Evolutionary conservation across 2,797 vertebrate genomes (phyloP), one percentile per base, ranked within the genome.

Genomic region (Periparus ater): DNA sequence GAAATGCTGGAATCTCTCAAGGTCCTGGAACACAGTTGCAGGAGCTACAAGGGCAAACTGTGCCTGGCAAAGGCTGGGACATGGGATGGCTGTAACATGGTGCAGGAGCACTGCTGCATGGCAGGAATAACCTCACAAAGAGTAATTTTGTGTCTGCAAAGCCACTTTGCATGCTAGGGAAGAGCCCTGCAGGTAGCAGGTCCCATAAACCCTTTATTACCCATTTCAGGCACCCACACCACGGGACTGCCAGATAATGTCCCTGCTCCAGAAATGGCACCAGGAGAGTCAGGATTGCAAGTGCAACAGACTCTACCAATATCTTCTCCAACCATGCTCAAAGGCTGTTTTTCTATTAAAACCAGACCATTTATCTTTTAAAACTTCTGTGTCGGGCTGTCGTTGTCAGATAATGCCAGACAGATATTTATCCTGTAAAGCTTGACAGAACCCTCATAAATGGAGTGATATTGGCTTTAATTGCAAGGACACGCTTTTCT

Each of bases 61-160:
- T 44, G 30, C 29, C 29, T 76, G n/a, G 13, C 30, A 48, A 47
- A 26, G 2, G 3, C 0, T 71, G 73, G n/a, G 38, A 53, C 1
- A 1, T 0, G 0, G 26, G 5, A 20, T 27, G 34, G 26, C 40
- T 57, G 23, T 2, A n/a, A 13, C 0, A 1, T 3, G 0, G 0
- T 45, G 32, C 10, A 55, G 38, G 7, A 67, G 11, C 53, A n/a
- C 2, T 0, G 0, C 23, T 75, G 26, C 42, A 20, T 1, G 23
- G 36, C n/a, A 61, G 27, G 10, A 65, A 61, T 26, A n/a, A 61
- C 30, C 47, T n/a, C 62, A 38, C 3, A 17, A 21, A n/a, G 22
- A 32, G 12, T 6, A 29, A 23, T 51, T 68, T 9, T 20, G 2
- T 0, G 0, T 5, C 36, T 5, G 1, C 45, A 79, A 58, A 87